Evolutionary conservation across 2,113 vertebrate genomes (phyloP), one percentile per base, ranked within the genome.

Genomic region (Corapipo altera): DNA sequence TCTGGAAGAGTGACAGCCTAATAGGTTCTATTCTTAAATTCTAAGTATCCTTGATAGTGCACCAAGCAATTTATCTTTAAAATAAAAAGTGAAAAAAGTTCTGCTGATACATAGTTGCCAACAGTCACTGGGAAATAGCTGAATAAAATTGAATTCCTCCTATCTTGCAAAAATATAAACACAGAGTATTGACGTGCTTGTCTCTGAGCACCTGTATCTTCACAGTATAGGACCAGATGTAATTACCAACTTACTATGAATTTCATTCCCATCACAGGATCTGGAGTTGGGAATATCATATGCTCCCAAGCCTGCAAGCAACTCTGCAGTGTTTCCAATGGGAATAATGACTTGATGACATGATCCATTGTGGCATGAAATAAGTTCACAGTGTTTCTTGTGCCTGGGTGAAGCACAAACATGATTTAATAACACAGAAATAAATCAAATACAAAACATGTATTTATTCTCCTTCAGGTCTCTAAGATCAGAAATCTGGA

Each of bases 11-110:
- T 98, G 97, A 98, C 97, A 98, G 93, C 77, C 91, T 98, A 97
- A 97, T 96, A 79, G 94, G 95, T 96, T 98, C 95, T 97, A 89
- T 97, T 97, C 97, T 97, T 96, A 97, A 97, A 97, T 97, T 97
- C 93, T 94, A 96, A 97, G 95, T 95, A 96, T 91, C 96, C 94
- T 97, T 88, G 93, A 95, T 97, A 97, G 95, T 80, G 49, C 84
- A 96, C 81, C 70, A 86, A 96, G 95, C 93, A 97, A 96, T 95
- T 97, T 98, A 94, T 97, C 93, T 93, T 96, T 94, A 98, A 95
- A 96, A 94, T 97, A 94, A 96, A 97, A 95, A 89, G 80, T 44
- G 54, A 49, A 87, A 91, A 76, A 83, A 97, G 84, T 91, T 94
- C 80, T 86, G 61, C 91, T 86, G 94, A 93, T 95, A 52, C 27